These are phyloP conservation scores for Troides aeacus DNA, from an alignment of 2,888 invertebrate genomes.

Conservation along the genomic window DNA sequence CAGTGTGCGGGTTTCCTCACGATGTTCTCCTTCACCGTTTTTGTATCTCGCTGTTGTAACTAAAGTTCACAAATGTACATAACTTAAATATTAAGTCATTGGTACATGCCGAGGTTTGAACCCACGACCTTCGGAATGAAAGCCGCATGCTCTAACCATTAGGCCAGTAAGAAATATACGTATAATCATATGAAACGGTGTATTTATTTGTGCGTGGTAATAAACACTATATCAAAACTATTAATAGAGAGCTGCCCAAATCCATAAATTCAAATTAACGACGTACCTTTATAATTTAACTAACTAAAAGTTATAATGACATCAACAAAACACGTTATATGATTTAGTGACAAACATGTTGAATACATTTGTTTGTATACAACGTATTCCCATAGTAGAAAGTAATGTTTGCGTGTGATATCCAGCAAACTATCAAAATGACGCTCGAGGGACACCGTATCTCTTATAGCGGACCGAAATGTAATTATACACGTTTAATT, in stretches of 20 bases:
- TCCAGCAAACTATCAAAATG: constrained; percentile 15
- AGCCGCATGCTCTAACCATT: too few relatives aligned
- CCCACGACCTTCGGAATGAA: too few relatives aligned
- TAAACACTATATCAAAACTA: neutral
- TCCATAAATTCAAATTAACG: neutral
- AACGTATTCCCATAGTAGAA: constrained; percentile 3
- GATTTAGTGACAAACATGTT: neutral
- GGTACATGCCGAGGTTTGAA: too few relatives aligned
- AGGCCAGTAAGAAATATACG: too few relatives aligned
- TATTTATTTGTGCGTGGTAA: neutral
- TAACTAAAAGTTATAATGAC: constrained; percentile 15
- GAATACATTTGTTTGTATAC: neutral
- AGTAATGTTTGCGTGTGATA: constrained; percentile 12
- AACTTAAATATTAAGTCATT: too few relatives aligned
- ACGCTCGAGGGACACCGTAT: neutral
- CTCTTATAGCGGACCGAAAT: constrained; percentile 12
- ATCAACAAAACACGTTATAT: constrained; percentile 3
- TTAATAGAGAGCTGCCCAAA: too few relatives aligned
- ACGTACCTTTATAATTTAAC: constrained; percentile 5
- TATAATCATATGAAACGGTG: too few relatives aligned
- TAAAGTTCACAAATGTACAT: too few relatives aligned
- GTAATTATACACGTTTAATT: constrained; percentile 38
- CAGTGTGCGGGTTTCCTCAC: too few relatives aligned
- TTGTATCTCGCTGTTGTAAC: too few relatives aligned
- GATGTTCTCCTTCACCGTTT: too few relatives aligned